Percentiles rank a stretch among this genome's conserved stretches.
Conservation (phyloP, 2,797 vertebrate genomes). For the Adelosebastes latens region DNA sequence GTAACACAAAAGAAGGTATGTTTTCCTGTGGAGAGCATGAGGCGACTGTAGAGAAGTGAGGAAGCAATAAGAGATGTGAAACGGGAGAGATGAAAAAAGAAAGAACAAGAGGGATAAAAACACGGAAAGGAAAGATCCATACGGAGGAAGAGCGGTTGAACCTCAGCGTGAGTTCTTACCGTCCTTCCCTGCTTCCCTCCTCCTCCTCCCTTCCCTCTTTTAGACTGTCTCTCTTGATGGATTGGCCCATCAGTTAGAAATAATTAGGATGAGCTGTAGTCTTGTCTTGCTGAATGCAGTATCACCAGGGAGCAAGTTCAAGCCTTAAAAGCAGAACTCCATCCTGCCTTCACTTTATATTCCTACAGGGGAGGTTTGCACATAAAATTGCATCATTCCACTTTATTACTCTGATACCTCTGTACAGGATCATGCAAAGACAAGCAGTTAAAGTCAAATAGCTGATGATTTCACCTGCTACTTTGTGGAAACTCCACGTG, state of each 20-base stretch:
- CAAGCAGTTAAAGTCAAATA: conserved; percentile 15
- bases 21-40: not conserved
- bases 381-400: conserved; percentile 42
- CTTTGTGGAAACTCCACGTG: not conserved
- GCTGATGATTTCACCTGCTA: conserved; percentile 18
- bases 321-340: conserved; percentile 69
- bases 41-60: not conserved
- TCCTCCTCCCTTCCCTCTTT: conserved; percentile 37
- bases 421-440: conserved; percentile 27
- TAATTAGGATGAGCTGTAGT: conserved; percentile 82
- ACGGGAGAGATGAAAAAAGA: not conserved
- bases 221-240: conserved; percentile 75
- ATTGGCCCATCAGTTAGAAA: conserved; percentile 83
- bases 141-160: conserved; percentile 2
- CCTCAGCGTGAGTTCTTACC: conserved; percentile 41
- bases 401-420: conserved; percentile 27
- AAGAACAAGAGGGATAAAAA: not conserved
- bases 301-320: conserved; percentile 71
- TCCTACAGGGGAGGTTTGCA: conserved; percentile 6
- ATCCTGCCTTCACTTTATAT: conserved; percentile 61
- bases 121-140: not conserved
- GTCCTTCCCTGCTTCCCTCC: conserved; percentile 22
- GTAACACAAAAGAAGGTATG: not conserved
- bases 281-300: conserved; percentile 75
- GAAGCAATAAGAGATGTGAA: conserved; percentile 22